Conservation (phyloP, 2,113 vertebrate species). For the Coptodon rendalli region DNA sequence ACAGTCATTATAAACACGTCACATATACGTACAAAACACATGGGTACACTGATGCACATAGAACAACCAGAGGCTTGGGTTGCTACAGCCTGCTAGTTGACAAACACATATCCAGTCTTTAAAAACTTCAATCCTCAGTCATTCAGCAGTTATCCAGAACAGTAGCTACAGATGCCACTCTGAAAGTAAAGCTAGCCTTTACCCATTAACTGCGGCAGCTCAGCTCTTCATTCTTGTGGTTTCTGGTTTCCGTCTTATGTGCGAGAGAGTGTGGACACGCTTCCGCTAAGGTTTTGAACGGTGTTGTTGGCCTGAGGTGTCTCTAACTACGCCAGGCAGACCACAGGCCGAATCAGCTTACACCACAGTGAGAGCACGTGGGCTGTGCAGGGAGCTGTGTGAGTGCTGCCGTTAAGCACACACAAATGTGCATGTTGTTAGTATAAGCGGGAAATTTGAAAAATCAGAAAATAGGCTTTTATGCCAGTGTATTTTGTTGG, state of each 20-base stretch:
- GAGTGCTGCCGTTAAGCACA: background rate
- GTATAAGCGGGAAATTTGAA: background rate
- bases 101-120: background rate
- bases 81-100: background rate
- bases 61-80: background rate
- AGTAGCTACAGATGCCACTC: conserved; percentile 25
- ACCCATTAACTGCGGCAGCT: conserved; percentile 30
- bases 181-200: conserved; percentile 14
- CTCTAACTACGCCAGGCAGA: conserved; percentile 45
- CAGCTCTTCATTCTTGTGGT: conserved; percentile 56
- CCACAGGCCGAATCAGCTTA: conserved; percentile 60
- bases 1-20: conserved; percentile 14
- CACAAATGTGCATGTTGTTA: background rate
- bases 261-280: conserved; percentile 33
- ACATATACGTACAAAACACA: conserved; percentile 10
- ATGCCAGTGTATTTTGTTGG: background rate
- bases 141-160: conserved; percentile 11
- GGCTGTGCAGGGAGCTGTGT: background rate
- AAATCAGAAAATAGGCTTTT: background rate
- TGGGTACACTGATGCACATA: background rate
- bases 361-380: conserved; percentile 40
- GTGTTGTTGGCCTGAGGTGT: conserved; percentile 50
- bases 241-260: conserved; percentile 58
- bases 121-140: background rate
- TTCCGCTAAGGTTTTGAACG: conserved; percentile 43